A percentile compares a stretch with the other conserved stretches of the same genome.
Evolutionary conservation across 1,140 invertebrate genomes (phyloP).

Genomic region (Eriosoma lanigerum): DNA sequence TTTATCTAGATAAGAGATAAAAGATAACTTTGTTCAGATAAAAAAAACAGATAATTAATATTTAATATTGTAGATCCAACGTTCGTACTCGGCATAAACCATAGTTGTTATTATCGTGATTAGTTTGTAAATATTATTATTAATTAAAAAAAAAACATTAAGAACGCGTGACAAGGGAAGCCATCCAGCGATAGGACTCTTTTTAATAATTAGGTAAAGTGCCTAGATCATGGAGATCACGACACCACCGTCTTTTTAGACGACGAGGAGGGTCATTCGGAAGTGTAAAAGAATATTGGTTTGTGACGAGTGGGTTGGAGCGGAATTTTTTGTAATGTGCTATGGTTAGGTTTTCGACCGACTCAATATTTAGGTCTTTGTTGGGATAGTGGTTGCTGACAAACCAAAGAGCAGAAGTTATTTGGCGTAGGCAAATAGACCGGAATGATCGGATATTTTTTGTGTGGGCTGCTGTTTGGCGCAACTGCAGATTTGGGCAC

Average conservation of each 20-base stretch:
- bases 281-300: background rate
- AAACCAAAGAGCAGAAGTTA: background rate
- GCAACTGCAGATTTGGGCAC: no score
- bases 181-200: background rate
- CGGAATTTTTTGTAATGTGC: background rate
- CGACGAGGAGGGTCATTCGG: background rate
- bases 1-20: no score
- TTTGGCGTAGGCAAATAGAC: background rate
- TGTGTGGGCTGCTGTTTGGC: no score
- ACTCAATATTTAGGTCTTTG: background rate
- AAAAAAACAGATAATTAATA: no score
- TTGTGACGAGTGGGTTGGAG: background rate
- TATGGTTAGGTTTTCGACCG: background rate
- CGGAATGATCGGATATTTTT: no score
- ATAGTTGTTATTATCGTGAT: no score
- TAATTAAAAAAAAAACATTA: background rate
- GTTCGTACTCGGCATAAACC: no score
- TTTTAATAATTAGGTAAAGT: background rate
- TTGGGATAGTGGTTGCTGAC: background rate
- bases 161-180: background rate
- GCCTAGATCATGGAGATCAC: background rate
- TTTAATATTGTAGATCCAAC: no score
- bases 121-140: no score
- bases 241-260: background rate
- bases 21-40: no score